Conservation (phyloP, 2,797 vertebrate species). For the Cryptoprocta ferox region DNA sequence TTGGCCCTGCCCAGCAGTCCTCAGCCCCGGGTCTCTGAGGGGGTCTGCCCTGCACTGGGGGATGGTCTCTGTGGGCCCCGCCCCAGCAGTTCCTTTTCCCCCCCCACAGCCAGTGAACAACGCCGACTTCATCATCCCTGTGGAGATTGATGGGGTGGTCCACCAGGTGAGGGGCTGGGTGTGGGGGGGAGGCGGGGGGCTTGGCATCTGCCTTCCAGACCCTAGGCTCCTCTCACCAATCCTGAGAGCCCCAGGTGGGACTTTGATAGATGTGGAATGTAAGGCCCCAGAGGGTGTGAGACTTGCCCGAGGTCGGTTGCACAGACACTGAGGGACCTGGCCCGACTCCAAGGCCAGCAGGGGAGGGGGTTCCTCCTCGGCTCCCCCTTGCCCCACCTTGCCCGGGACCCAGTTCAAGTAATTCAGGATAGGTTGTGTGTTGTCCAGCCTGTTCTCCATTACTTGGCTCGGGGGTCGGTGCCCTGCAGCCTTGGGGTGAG, state of each 20-base stretch:
- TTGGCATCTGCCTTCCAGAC: background rate
- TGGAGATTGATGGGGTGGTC: constrained; percentile 97
- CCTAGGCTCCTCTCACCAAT: background rate
- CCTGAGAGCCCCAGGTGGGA: background rate
- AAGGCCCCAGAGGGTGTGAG: background rate
- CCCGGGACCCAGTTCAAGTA: constrained; percentile 96
- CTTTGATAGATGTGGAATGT: background rate
- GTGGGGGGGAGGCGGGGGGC: background rate
- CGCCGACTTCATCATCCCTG: constrained; percentile 99
- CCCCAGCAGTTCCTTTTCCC: constrained; percentile 30
- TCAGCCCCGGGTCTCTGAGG: background rate
- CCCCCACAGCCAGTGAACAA: constrained; percentile 95
- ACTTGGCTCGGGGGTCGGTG: constrained; percentile 95
- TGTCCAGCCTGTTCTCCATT: constrained; percentile 95
- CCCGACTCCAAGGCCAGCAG: background rate
- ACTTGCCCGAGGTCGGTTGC: background rate
- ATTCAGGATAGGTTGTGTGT: constrained; percentile 99
- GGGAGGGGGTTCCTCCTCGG: background rate
- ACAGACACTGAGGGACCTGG: background rate
- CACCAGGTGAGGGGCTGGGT: constrained; percentile 91
- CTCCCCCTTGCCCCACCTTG: constrained; percentile 67
- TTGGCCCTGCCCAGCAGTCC: constrained; percentile 81
- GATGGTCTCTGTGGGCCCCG: background rate
- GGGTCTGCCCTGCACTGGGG: background rate
- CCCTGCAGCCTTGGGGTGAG: constrained; percentile 74